phyloP scores from a whole-genome alignment of 2,113 vertebrate genomes.

The Salvator merianae region DNA sequence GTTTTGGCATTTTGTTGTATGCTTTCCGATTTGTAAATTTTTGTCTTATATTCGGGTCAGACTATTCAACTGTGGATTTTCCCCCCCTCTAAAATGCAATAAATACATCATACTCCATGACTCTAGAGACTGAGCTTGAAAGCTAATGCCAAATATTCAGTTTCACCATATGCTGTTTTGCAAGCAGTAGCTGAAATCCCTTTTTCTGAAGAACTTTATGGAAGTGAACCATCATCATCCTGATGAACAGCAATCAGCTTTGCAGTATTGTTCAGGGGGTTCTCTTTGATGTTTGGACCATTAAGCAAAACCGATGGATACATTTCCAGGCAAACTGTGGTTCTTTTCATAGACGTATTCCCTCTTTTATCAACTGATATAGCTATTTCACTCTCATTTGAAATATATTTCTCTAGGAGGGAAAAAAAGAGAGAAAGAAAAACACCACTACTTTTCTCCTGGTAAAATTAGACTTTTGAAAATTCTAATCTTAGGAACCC shows the following conservation, averaged over 20 bases:
- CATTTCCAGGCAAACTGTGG: conserved; percentile 4
- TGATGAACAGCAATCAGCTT: neutral
- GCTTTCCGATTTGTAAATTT: neutral
- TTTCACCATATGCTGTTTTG: neutral
- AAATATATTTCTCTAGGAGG: neutral
- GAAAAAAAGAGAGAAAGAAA: neutral
- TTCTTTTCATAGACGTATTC: neutral
- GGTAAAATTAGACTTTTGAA: neutral
- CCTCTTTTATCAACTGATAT: neutral
- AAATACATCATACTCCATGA: neutral
- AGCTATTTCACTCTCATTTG: neutral
- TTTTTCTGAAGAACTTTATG: neutral
- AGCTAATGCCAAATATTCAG: neutral
- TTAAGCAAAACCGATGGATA: conserved; percentile 11
- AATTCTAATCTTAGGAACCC: neutral
- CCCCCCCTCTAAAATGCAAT: neutral
- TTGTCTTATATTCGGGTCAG: neutral
- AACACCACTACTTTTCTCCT: neutral
- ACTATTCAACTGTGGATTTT: neutral
- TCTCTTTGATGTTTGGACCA: conserved; percentile 20
- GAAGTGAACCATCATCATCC: neutral
- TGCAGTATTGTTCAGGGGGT: neutral
- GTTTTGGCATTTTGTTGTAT: neutral
- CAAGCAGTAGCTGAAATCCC: neutral
- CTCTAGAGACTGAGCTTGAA: neutral